phyloP scores from a whole-genome alignment of 2,113 vertebrate genomes.

The Aythya baeri region DNA sequence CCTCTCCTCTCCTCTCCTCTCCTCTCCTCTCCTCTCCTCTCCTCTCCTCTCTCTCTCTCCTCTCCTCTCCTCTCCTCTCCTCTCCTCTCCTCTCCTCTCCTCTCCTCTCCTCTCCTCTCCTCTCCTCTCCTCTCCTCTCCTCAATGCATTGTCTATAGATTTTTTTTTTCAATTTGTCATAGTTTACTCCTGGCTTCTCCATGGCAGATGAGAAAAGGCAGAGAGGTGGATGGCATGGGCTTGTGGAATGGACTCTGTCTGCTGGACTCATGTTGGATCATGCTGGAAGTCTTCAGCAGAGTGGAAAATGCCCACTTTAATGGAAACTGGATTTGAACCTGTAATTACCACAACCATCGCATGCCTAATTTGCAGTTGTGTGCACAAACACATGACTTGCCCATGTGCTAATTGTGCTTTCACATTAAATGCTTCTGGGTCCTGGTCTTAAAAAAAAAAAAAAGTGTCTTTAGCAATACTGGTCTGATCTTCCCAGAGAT shows the following conservation, averaged over 20 bases:
- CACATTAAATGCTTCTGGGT: neutral
- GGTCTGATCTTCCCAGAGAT: neutral
- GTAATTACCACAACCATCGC: neutral
- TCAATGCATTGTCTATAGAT: no score
- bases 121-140: no score
- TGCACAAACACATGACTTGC: neutral
- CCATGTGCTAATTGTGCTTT: neutral
- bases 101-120: no score
- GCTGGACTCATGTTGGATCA: accelerated
- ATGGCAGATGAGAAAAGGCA: neutral
- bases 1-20: no score
- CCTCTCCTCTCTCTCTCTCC: no score
- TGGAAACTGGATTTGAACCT: neutral
- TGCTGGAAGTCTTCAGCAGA: neutral
- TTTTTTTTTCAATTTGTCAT: no score
- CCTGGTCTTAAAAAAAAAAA: neutral
- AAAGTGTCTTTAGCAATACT: neutral
- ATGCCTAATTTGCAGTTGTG: neutral
- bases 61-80: no score
- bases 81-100: no score
- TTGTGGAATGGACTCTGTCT: neutral
- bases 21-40: no score
- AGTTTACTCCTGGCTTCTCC: neutral
- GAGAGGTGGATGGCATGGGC: neutral
- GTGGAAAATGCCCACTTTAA: neutral